Percentiles rank a stretch among this genome's conserved stretches.
Evolutionary conservation across 2,888 invertebrate species (phyloP).

Genomic region (Cantharis flavilabris): DNA sequence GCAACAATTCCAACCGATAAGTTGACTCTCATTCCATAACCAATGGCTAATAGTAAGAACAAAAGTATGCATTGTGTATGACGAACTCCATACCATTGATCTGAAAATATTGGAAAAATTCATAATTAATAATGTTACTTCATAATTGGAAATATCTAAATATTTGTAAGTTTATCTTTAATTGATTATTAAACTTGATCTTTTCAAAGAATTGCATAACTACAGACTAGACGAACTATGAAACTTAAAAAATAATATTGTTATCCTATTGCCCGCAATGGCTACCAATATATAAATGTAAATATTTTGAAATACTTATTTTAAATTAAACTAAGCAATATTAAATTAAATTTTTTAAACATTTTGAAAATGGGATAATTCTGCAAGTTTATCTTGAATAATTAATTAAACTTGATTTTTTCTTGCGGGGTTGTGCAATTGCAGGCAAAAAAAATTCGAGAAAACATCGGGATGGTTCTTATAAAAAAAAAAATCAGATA

Average conservation of each 20-base stretch:
- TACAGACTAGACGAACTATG: not conserved
- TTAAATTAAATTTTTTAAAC: too few species aligned
- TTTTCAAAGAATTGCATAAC: not conserved
- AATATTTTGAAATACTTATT: not conserved
- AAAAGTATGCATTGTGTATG: constrained; percentile 66
- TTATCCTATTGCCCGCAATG: not conserved
- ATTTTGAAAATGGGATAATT: too few species aligned
- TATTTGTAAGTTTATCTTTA: not conserved
- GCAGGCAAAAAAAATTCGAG: too few species aligned
- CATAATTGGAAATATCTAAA: not conserved
- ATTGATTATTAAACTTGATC: not conserved
- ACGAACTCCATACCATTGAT: constrained; percentile 60
- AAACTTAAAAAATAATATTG: not conserved
- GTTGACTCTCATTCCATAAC: constrained; percentile 67
- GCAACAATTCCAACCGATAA: constrained; percentile 73
- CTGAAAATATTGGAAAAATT: constrained; percentile 50
- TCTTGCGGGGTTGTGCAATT: not conserved
- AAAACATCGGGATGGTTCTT: too few species aligned
- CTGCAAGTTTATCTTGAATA: too few species aligned
- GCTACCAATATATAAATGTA: not conserved
- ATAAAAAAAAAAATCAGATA: too few species aligned
- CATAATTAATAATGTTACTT: not conserved
- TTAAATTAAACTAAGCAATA: too few species aligned
- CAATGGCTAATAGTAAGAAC: constrained; percentile 63
- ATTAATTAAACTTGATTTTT: not conserved